Conservation (phyloP, 2,113 vertebrate genomes). For the Corythornis madagascariensis region DNA sequence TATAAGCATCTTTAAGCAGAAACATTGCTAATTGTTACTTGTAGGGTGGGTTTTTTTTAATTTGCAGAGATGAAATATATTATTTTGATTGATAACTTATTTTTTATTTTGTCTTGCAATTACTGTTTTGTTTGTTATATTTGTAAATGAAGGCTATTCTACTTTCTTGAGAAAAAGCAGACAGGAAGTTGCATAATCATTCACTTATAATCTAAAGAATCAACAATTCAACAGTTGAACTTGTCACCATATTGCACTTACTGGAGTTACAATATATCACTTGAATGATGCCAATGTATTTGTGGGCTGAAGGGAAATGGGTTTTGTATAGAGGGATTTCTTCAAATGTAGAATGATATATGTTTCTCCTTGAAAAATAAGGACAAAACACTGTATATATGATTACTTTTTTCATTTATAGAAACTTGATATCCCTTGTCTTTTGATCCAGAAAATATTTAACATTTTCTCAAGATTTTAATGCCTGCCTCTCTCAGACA, state of each 20-base stretch:
- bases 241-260: not conserved
- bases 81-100: slow-evolving; percentile 6
- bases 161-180: slow-evolving; percentile 22
- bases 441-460: not conserved
- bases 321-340: slow-evolving; percentile 13
- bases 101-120: slow-evolving; percentile 24
- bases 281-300: slow-evolving; percentile 6
- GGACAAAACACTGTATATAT: not conserved
- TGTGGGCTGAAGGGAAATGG: not conserved
- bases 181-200: not conserved
- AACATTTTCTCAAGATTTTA: not conserved
- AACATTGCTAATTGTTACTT: not conserved
- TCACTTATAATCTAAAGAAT: slow-evolving; percentile 51
- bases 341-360: not conserved
- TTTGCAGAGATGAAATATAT: not conserved
- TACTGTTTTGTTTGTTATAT: not conserved
- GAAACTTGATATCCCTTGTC: not conserved
- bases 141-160: slow-evolving; percentile 26
- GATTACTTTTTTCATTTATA: not conserved
- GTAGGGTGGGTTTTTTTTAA: not conserved
- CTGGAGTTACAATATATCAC: not conserved
- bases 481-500: not conserved
- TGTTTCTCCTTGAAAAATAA: not conserved
- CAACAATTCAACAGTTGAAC: slow-evolving; percentile 26
- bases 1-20: not conserved